A percentile compares a stretch with the other conserved stretches of the same genome.
These are phyloP conservation scores for Propithecus deckenii DNA, from an alignment of 2,797 vertebrate genomes.

Conservation along the genomic window DNA sequence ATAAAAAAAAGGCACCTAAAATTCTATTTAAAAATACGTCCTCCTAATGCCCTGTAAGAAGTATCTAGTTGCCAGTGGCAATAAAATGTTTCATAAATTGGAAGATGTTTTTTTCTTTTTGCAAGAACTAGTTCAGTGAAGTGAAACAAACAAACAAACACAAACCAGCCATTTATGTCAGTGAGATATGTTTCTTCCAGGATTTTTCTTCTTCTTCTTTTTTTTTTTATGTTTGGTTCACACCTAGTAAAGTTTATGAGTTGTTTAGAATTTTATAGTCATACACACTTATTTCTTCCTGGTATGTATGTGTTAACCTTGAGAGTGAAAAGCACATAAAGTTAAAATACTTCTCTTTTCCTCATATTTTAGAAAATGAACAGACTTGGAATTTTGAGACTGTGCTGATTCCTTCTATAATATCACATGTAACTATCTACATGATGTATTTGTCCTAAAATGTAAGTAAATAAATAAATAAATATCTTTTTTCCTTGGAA, in stretches of 20 bases:
- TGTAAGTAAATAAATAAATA: background rate
- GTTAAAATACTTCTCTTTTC: background rate
- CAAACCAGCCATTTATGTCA: background rate
- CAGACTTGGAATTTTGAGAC: background rate
- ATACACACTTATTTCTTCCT: background rate
- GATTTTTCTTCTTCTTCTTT: background rate
- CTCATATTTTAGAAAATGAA: background rate
- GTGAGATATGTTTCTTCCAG: background rate
- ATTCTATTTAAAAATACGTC: background rate
- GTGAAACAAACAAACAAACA: background rate
- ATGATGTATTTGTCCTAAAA: background rate
- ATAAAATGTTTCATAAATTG: background rate
- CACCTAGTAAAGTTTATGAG: background rate
- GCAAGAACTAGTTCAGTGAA: background rate
- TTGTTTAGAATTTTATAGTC: background rate
- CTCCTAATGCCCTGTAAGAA: background rate
- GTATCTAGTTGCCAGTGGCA: background rate
- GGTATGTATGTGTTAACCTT: background rate
- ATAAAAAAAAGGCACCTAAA: background rate
- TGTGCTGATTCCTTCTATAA: background rate
- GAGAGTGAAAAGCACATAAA: background rate
- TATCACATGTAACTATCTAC: background rate
- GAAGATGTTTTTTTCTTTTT: background rate
- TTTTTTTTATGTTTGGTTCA: slow-evolving; percentile 11
- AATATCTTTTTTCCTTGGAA: background rate